Conservation (phyloP, 2,888 invertebrate species). For the Eupithecia abbreviata region DNA sequence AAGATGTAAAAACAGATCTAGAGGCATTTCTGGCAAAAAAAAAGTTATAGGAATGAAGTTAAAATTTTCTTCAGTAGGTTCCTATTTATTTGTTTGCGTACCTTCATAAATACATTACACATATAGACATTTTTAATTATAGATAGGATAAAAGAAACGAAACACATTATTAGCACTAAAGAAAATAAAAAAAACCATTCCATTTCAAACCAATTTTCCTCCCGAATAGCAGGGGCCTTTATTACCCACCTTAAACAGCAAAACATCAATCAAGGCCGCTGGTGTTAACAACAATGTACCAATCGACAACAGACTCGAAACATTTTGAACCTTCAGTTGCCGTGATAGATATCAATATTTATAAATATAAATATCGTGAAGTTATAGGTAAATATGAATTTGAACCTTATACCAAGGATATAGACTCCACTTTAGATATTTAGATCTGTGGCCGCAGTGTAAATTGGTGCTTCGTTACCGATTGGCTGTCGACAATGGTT, state of each 20-base stretch:
- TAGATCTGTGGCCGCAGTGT: not conserved
- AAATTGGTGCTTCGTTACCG: slow-evolving; percentile 5
- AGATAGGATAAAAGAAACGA: not conserved
- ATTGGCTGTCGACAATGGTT: slow-evolving; percentile 11
- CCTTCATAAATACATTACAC: not conserved
- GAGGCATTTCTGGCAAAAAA: not conserved
- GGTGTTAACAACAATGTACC: slow-evolving; percentile 44
- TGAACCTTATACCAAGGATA: not conserved
- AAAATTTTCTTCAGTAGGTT: no score
- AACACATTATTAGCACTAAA: not conserved
- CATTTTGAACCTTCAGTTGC: slow-evolving; percentile 24
- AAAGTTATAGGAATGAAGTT: not conserved
- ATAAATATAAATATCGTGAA: not conserved
- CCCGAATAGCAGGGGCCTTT: slow-evolving; percentile 28
- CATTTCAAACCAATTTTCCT: slow-evolving; percentile 11
- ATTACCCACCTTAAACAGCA: slow-evolving; percentile 46
- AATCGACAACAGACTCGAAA: slow-evolving; percentile 19
- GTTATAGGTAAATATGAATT: not conserved
- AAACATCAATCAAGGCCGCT: slow-evolving; percentile 51
- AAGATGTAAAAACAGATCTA: not conserved
- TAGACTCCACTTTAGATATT: slow-evolving; percentile 13
- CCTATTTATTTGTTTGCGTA: not conserved
- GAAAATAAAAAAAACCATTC: not conserved
- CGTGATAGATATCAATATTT: not conserved
- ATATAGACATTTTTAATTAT: no score